Percentiles rank a stretch among this genome's conserved stretches.
These are phyloP conservation scores for Nezara viridula DNA, from an alignment of 2,888 invertebrate species.

Conservation along the genomic window DNA sequence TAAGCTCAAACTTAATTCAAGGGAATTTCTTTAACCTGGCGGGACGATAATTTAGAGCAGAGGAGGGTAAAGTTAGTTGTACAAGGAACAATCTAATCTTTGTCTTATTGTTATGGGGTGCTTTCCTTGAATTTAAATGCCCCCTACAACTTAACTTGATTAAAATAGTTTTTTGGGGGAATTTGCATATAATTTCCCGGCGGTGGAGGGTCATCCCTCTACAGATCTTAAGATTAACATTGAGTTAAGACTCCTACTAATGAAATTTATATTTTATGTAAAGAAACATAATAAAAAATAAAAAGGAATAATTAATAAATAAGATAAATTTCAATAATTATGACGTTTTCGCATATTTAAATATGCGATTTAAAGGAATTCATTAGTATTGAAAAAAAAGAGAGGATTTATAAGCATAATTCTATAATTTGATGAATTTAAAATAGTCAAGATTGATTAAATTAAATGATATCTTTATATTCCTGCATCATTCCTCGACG, in stretches of 20 bases:
- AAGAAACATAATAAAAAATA: no score
- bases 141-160: constrained; percentile 18
- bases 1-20: not conserved
- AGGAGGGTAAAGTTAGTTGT: constrained; percentile 9
- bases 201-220: not conserved
- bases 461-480: no score
- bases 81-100: not conserved
- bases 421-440: no score
- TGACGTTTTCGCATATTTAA: no score
- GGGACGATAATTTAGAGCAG: not conserved
- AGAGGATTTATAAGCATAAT: no score
- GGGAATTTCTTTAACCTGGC: not conserved
- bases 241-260: not conserved
- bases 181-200: not conserved
- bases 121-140: constrained; percentile 25
- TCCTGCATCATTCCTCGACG: no score
- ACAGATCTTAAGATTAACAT: not conserved
- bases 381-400: no score
- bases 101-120: constrained; percentile 13
- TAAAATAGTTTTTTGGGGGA: not conserved
- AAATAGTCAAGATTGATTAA: no score
- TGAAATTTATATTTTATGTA: no score
- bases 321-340: no score
- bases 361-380: no score
- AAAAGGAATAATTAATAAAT: no score